Evolutionary conservation across 2,113 vertebrate genomes (phyloP).

Genomic region (Sorex araneus): DNA sequence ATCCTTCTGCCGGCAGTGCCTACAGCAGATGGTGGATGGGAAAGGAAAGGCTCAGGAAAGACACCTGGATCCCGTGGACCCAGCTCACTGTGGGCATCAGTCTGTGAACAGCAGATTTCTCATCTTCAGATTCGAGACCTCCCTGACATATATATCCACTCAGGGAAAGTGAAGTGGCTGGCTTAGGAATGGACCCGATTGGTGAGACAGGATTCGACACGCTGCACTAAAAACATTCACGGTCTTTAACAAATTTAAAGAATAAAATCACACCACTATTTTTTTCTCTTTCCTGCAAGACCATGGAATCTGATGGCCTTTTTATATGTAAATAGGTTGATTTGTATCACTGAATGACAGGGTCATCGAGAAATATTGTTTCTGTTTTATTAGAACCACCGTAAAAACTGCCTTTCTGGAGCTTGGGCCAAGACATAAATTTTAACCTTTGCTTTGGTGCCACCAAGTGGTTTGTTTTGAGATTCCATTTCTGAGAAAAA

Average conservation of each 20-base stretch:
- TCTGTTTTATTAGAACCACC: not conserved
- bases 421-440: not conserved
- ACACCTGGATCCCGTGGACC: not conserved
- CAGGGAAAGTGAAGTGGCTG: not conserved
- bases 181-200: not conserved
- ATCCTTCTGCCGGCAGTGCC: not conserved
- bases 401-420: not conserved
- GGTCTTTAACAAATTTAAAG: constrained; percentile 1
- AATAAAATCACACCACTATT: too few relatives aligned
- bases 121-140: not conserved
- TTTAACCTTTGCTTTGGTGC: constrained; percentile 71
- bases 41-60: not conserved
- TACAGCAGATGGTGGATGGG: not conserved
- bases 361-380: not conserved
- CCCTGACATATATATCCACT: not conserved
- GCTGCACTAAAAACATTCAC: not conserved
- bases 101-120: not conserved
- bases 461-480: constrained; percentile 73
- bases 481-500: not conserved
- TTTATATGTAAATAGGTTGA: not conserved
- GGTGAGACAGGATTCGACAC: not conserved
- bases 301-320: constrained; percentile 16
- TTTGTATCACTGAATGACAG: not conserved
- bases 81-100: not conserved
- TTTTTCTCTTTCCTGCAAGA: not conserved